Evolutionary conservation across 1,140 invertebrate genomes (phyloP), one percentile per base, ranked within the genome.

Genomic region (Daktulosphaira vitifoliae): DNA sequence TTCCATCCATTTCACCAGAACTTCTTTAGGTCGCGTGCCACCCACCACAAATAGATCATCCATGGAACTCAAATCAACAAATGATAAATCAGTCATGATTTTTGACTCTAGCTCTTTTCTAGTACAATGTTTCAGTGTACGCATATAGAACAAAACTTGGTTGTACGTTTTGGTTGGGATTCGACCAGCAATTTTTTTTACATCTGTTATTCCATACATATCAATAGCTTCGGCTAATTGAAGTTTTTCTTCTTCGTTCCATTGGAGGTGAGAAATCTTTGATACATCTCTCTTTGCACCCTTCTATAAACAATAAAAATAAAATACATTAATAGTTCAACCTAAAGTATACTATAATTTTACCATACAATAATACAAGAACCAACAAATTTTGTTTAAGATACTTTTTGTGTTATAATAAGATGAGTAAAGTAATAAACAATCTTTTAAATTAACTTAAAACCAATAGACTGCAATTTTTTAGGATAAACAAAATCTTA

Each of bases 171-270:
- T 62, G 25, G 42, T 62, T 0, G 42, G 56, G 2, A 62, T 16
- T 18, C 26, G 42, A 0, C 8, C 2, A 0, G 42, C 16, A 1
- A 62, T 16, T 20, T 11, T 22, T 0, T 3, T 11, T 4, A 1
- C 2, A 8, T 62, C 44, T 1, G 0, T 1, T 6, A 22, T 7
- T 8, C 56, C 56, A 8, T n/a, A 62, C 56, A 62, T 48, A 25
- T 62, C 56, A 25, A 62, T 62, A 16, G 56, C 56, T 18, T 62
- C 56, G 6, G 56, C 56, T 18, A 62, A 6, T 16, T 48, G 56
- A 2, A 48, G 16, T n/a, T 62, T 62, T 13, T 62, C 56, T 5
- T 15, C 2, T 33, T 46, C 42, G 0, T 39, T 62, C 56, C 56
- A 62, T 11, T 33, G n/a, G n/a, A n/a, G n/a, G n/a, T n/a, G n/a